These are phyloP conservation scores for Pitangus sulphuratus DNA, from an alignment of 2,797 vertebrate species.

Conservation along the genomic window DNA sequence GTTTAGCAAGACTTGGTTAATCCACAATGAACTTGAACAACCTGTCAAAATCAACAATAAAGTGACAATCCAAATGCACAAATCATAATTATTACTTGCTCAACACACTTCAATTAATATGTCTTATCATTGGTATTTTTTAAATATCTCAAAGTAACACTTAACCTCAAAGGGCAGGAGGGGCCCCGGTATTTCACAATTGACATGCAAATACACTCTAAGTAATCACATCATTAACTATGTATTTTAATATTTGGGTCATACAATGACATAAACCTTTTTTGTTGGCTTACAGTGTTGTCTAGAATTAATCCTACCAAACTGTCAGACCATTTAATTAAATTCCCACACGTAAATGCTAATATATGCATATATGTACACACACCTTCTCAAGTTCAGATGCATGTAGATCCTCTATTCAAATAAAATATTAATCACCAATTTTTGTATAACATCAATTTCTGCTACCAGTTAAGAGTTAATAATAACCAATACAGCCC, in stretches of 20 bases:
- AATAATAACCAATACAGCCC: neutral
- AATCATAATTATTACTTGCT: constrained; percentile 8
- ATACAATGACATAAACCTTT: neutral
- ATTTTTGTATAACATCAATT: neutral
- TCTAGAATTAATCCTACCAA: neutral
- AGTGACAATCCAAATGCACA: neutral
- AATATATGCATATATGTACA: rapidly evolving
- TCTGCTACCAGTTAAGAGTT: neutral
- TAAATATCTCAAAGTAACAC: constrained; percentile 14
- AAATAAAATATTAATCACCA: neutral
- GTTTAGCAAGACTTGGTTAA: neutral
- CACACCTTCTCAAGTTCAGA: neutral
- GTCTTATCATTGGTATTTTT: neutral
- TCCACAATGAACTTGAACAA: constrained; percentile 43
- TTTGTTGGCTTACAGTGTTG: neutral
- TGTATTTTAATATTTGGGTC: neutral
- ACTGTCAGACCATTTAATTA: neutral
- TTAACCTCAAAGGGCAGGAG: neutral
- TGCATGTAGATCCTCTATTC: neutral
- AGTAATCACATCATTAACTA: neutral
- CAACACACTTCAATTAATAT: neutral
- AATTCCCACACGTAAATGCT: neutral
- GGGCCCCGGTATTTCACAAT: neutral
- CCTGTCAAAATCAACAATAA: constrained; percentile 47
- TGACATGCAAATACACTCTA: neutral